These are phyloP conservation scores for Petrocephalus zakoni DNA, from an alignment of 2,113 vertebrate species.

Conservation along the genomic window DNA sequence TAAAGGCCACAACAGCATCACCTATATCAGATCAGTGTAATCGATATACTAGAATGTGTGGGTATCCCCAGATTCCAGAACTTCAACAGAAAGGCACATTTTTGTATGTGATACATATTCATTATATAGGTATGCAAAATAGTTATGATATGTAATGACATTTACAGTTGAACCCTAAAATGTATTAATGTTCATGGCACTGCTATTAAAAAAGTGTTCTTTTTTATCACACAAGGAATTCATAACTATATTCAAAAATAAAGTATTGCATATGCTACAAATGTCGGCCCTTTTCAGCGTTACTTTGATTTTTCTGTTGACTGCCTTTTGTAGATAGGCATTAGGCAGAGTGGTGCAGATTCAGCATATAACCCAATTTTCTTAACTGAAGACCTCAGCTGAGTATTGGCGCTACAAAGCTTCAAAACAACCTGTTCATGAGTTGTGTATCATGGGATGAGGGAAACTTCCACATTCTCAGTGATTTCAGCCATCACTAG, in stretches of 20 bases:
- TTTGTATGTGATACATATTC: not conserved
- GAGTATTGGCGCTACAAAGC: not conserved
- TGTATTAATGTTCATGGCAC: not conserved
- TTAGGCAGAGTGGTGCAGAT: not conserved
- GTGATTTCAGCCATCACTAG: not conserved
- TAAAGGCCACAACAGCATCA: not conserved
- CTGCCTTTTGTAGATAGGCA: not conserved
- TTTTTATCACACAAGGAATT: not conserved
- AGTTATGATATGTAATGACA: not conserved
- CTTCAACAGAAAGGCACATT: not conserved
- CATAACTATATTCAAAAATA: not conserved
- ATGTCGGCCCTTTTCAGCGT: not conserved
- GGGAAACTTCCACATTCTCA: not conserved
- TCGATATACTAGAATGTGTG: not conserved
- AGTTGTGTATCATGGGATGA: not conserved
- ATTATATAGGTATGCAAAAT: not conserved
- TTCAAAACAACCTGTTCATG: not conserved
- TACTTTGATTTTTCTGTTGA: not conserved
- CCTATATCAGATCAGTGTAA: not conserved
- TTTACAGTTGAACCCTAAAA: not conserved
- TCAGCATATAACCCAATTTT: not conserved
- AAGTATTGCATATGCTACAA: not conserved
- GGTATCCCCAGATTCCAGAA: not conserved
- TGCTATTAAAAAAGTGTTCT: not conserved
- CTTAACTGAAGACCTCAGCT: not conserved